A percentile compares a stretch with the other conserved stretches of the same genome.
Evolutionary conservation across 2,888 invertebrate genomes (phyloP).

Genomic region (Hypolimnas misippus): DNA sequence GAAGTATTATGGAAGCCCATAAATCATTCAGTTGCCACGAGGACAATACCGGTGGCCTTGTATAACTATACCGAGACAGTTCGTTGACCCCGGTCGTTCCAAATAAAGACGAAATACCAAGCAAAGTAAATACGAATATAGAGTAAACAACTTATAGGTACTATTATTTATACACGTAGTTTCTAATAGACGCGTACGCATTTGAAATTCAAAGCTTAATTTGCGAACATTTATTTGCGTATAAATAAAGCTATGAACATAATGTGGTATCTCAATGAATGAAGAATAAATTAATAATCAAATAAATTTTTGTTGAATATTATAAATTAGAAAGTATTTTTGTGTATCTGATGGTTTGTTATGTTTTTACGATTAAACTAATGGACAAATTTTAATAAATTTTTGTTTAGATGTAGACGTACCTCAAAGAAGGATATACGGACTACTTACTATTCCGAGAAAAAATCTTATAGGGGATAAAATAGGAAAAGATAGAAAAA

Average conservation of each 20-base stretch:
- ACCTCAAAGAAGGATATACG: too few relatives aligned
- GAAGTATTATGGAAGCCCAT: conserved; percentile 44
- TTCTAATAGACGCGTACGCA: conserved; percentile 21
- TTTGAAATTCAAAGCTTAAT: conserved; percentile 1
- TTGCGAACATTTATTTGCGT: conserved; percentile 8
- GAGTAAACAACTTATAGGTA: conserved; percentile 40
- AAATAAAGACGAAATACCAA: conserved; percentile 61
- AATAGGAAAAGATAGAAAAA: too few relatives aligned
- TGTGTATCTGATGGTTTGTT: too few relatives aligned
- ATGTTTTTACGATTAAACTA: too few relatives aligned
- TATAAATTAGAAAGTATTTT: too few relatives aligned
- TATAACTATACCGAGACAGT: conserved; percentile 54
- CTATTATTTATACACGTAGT: conserved; percentile 33
- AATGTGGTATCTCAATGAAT: neutral
- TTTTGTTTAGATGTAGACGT: too few relatives aligned
- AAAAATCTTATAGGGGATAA: too few relatives aligned
- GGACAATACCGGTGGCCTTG: conserved; percentile 69
- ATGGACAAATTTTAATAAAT: too few relatives aligned
- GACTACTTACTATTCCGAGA: too few relatives aligned
- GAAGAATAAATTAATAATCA: too few relatives aligned
- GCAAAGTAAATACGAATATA: conserved; percentile 48
- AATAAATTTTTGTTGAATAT: too few relatives aligned
- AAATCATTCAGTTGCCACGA: conserved; percentile 47
- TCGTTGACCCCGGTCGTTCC: conserved; percentile 58
- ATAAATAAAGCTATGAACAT: conserved; percentile 1